A percentile compares a stretch with the other conserved stretches of the same genome.
Evolutionary conservation across 2,797 vertebrate species (phyloP).

Genomic region (Cuculus canorus): DNA sequence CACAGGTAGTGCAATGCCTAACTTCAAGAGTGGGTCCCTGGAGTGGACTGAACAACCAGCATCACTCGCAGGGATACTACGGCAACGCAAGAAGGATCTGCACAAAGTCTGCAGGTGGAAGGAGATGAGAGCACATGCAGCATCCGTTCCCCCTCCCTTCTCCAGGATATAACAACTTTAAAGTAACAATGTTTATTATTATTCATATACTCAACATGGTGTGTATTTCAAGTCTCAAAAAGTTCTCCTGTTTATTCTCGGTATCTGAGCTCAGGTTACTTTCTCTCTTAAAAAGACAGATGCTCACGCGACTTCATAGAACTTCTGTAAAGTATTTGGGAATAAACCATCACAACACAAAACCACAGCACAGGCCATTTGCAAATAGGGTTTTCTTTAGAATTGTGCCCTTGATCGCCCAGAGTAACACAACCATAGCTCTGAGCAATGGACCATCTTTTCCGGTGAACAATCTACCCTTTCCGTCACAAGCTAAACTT

Average conservation of each 20-base stretch:
- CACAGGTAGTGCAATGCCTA: neutral
- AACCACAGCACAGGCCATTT: neutral
- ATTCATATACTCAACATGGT: neutral
- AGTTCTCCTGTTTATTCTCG: neutral
- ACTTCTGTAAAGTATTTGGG: constrained; percentile 57
- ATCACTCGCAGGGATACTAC: neutral
- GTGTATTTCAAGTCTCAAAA: neutral
- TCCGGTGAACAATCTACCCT: neutral
- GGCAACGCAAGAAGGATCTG: neutral
- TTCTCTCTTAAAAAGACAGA: neutral
- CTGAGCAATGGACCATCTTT: neutral
- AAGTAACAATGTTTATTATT: neutral
- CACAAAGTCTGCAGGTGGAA: neutral
- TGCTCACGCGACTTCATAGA: constrained; percentile 63
- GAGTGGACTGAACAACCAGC: neutral
- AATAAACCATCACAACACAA: neutral
- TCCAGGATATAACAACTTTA: neutral
- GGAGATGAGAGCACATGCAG: neutral
- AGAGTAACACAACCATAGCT: neutral
- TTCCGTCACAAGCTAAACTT: neutral
- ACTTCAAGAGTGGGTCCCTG: neutral
- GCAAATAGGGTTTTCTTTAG: neutral
- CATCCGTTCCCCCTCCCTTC: neutral
- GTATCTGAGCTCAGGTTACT: neutral
- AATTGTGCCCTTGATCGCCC: neutral